A percentile compares a stretch with the other conserved stretches of the same genome.
phyloP scores from a whole-genome alignment of 1,140 invertebrate genomes.

The Zaprionus taronus region DNA sequence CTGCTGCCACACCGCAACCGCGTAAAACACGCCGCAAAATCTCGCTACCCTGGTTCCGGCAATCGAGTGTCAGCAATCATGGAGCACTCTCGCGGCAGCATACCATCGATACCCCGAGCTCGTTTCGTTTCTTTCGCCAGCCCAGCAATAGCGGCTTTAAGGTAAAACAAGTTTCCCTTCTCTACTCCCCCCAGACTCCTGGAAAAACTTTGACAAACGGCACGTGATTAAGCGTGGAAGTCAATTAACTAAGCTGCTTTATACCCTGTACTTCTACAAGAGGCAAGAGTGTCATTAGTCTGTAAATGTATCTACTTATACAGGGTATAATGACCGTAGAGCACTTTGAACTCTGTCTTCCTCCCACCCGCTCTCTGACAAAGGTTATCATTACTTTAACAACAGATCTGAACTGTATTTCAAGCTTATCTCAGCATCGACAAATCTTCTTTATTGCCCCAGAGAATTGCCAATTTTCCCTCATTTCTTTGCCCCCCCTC shows the following conservation, averaged over 20 bases:
- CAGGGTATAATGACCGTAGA: neutral
- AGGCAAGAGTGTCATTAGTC: too few relatives aligned
- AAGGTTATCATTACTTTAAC: neutral
- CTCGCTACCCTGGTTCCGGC: slow-evolving; percentile 94
- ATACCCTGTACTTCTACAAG: neutral
- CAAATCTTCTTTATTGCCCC: slow-evolving; percentile 10
- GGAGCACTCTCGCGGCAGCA: slow-evolving; percentile 91
- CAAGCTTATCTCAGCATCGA: slow-evolving; percentile 14
- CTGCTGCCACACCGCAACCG: slow-evolving; percentile 86
- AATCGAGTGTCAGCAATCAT: slow-evolving; percentile 90
- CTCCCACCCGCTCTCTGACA: too few relatives aligned
- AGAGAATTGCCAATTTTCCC: slow-evolving; percentile 8
- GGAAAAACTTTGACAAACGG: neutral
- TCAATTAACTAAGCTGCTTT: neutral
- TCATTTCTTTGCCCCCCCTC: too few relatives aligned
- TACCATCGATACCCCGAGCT: slow-evolving; percentile 94
- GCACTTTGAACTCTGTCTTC: neutral
- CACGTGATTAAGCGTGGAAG: slow-evolving; percentile 23
- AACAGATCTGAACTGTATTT: slow-evolving; percentile 1
- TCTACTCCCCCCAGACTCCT: neutral
- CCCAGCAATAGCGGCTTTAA: slow-evolving; percentile 84
- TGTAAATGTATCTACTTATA: neutral
- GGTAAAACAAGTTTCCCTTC: slow-evolving; percentile 64
- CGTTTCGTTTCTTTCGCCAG: slow-evolving; percentile 87
- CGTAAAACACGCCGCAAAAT: slow-evolving; percentile 92